phyloP scores from a whole-genome alignment of 2,797 vertebrate genomes.

The Gallinago nigripennis region DNA sequence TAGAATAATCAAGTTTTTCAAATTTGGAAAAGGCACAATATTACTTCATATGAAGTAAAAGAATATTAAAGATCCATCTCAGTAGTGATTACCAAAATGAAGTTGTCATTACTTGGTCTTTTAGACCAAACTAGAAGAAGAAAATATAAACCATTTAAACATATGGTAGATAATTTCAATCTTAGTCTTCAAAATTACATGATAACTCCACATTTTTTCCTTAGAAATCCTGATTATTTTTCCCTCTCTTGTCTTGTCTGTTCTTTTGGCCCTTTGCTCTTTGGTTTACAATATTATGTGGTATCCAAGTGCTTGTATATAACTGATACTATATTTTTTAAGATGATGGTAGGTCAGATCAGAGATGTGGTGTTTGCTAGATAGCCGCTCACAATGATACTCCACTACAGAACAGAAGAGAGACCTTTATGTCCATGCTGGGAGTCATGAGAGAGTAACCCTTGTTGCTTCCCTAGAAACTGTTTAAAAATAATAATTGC shows the following conservation, averaged over 20 bases:
- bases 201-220: background rate
- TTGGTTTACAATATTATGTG: background rate
- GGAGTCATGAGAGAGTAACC: background rate
- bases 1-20: background rate
- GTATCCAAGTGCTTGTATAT: background rate
- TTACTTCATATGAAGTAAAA: background rate
- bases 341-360: background rate
- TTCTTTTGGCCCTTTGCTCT: background rate
- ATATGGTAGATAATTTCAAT: background rate
- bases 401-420: background rate
- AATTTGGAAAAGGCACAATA: background rate
- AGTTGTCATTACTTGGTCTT: background rate
- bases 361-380: background rate
- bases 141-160: background rate
- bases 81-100: background rate
- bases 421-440: background rate
- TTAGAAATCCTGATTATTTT: background rate
- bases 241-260: background rate
- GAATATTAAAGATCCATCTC: background rate
- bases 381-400: background rate
- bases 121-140: background rate
- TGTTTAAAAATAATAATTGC: background rate
- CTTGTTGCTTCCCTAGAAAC: background rate
- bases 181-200: background rate
- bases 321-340: background rate